Evolutionary conservation across 2,888 invertebrate genomes (phyloP).

Genomic region (Caenorhabditis drosophilae): DNA sequence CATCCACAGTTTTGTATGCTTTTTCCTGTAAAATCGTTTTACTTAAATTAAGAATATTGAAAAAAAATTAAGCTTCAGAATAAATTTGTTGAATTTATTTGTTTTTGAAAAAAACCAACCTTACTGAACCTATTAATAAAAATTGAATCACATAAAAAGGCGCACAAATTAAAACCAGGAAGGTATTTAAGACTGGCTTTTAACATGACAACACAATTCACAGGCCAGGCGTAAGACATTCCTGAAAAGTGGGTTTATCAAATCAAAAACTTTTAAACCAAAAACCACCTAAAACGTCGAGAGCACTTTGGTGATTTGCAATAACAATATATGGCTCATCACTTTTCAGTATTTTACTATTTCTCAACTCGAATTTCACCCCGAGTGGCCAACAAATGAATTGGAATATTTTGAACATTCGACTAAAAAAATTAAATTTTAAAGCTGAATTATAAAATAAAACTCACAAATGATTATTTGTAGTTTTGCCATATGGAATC

Average conservation of each 20-base stretch:
- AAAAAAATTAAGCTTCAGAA: neutral
- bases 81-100: neutral
- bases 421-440: conserved; percentile 32
- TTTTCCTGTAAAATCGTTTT: conserved; percentile 46
- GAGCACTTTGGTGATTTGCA: conserved; percentile 66
- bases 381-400: conserved; percentile 26
- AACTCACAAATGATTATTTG: conserved; percentile 51
- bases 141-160: conserved; percentile 54
- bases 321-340: conserved; percentile 61
- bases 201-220: conserved; percentile 64
- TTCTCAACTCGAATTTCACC: conserved; percentile 36
- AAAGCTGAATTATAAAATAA: neutral
- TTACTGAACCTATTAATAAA: conserved; percentile 55
- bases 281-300: conserved; percentile 65
- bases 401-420: conserved; percentile 51
- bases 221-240: conserved; percentile 62
- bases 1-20: conserved; percentile 54
- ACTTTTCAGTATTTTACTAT: conserved; percentile 36
- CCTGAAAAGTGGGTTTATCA: conserved; percentile 23
- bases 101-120: neutral
- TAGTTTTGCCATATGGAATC: conserved; percentile 41
- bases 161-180: conserved; percentile 66
- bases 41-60: conserved; percentile 4
- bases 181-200: conserved; percentile 64
- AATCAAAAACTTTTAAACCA: neutral